phyloP scores from a whole-genome alignment of 2,113 vertebrate genomes.

The Saguinus midas region DNA sequence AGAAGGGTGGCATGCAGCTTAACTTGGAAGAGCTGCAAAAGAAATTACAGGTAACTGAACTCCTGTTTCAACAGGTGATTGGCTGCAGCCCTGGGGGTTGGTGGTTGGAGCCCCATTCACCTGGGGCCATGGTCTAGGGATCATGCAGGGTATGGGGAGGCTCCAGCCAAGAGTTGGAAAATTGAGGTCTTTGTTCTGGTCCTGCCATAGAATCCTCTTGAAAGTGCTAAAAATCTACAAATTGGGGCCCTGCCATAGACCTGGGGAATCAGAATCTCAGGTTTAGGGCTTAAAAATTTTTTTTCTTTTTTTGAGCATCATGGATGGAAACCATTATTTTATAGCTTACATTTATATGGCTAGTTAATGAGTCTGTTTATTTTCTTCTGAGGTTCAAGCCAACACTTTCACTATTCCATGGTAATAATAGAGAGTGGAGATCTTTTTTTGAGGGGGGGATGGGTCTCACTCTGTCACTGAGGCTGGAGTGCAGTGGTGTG shows the following conservation, averaged over 20 bases:
- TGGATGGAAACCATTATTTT: background rate
- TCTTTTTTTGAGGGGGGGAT: background rate
- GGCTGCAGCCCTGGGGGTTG: background rate
- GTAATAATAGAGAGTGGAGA: background rate
- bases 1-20: slow-evolving; percentile 86
- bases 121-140: background rate
- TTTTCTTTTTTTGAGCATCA: background rate
- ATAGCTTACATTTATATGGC: background rate
- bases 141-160: background rate
- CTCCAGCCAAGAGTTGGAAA: background rate
- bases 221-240: background rate
- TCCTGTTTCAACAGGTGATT: slow-evolving; percentile 93
- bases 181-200: background rate
- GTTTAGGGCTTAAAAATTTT: background rate
- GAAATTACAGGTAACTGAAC: slow-evolving; percentile 94
- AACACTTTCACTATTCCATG: background rate
- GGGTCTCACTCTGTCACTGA: too few species aligned
- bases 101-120: fast-evolving
- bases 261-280: background rate
- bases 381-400: background rate
- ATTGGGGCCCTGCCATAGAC: background rate
- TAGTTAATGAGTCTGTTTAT: background rate
- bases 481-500: too few species aligned
- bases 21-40: slow-evolving; percentile 91
- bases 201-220: background rate